Conservation (phyloP, 2,797 vertebrate species). For the Falco concolor region DNA sequence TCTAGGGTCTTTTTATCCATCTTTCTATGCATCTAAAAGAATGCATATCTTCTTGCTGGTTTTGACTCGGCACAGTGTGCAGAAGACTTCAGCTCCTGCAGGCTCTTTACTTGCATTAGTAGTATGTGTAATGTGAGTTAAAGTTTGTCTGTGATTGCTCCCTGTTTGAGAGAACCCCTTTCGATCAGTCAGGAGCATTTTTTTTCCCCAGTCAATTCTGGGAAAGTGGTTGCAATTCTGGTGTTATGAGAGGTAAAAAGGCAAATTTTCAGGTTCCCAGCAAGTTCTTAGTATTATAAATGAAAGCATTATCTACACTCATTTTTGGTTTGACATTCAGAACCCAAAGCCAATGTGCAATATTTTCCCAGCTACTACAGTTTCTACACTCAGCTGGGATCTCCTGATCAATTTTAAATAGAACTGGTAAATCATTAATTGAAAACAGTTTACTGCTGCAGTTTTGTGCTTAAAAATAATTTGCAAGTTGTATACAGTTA, state of each 20-base stretch:
- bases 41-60: neutral
- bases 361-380: neutral
- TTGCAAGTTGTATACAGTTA: neutral
- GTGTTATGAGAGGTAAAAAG: neutral
- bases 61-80: neutral
- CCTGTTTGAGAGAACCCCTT: neutral
- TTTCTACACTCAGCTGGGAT: neutral
- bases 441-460: neutral
- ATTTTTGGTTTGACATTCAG: neutral
- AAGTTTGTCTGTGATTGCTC: neutral
- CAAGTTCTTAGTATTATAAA: neutral
- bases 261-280: neutral
- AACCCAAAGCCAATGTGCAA: neutral
- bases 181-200: neutral
- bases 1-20: neutral
- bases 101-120: neutral
- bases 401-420: neutral
- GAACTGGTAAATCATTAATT: neutral
- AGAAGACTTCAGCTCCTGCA: neutral
- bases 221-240: neutral
- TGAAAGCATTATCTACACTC: neutral
- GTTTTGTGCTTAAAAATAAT: conserved; percentile 13
- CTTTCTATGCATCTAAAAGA: neutral
- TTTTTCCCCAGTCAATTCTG: neutral
- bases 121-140: neutral